Conservation (phyloP, 2,888 invertebrate genomes). For the Agrypnus murinus region DNA sequence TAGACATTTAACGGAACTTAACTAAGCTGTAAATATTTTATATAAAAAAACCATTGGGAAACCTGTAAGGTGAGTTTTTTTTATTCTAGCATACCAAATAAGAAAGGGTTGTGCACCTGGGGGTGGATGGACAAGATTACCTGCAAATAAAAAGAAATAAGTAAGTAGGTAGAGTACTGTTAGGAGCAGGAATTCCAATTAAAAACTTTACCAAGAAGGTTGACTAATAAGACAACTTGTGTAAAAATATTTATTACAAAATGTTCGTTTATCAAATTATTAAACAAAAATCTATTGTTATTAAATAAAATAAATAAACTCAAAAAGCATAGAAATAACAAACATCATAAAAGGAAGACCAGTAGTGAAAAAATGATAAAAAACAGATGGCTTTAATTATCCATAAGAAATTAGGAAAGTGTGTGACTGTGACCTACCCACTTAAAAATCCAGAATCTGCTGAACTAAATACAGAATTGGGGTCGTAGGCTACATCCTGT, state of each 20-base stretch:
- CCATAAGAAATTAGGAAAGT: slow-evolving; percentile 35
- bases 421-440: slow-evolving; percentile 45
- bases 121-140: background rate
- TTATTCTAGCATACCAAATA: slow-evolving; percentile 5
- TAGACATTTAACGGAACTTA: slow-evolving; percentile 34
- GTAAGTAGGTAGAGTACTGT: background rate
- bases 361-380: slow-evolving; percentile 4
- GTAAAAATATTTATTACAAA: too few relatives aligned
- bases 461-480: slow-evolving; percentile 6
- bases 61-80: background rate
- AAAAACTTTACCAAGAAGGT: too few relatives aligned
- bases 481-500: slow-evolving; percentile 41
- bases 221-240: too few relatives aligned
- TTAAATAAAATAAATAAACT: too few relatives aligned
- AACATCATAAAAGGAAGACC: background rate
- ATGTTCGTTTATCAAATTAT: too few relatives aligned
- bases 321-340: background rate
- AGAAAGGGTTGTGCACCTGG: background rate
- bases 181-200: too few relatives aligned
- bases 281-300: too few relatives aligned
- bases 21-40: background rate
- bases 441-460: slow-evolving; percentile 37
- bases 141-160: slow-evolving; percentile 3
- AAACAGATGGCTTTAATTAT: slow-evolving; percentile 46
- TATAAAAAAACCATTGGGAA: background rate